Evolutionary conservation across 2,888 invertebrate species (phyloP), one percentile per base, ranked within the genome.

Genomic region (Pecten maximus): DNA sequence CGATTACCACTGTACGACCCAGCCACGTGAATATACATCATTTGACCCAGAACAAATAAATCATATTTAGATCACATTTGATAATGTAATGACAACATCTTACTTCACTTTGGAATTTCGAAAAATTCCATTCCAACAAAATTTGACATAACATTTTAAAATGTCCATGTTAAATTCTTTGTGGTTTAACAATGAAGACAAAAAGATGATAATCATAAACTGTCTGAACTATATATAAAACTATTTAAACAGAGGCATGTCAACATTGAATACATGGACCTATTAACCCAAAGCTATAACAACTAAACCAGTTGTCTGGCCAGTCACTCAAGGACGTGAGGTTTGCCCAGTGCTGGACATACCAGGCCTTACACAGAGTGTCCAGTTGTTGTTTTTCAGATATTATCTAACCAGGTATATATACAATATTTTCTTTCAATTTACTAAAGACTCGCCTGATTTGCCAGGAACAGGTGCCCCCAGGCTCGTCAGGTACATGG

Each of bases 391-490:
- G 15, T 28, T 74, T 28, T 74, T 35, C 74, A 74, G 74, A 74
- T 74, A 74, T 74, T 74, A 74, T 74, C 74, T 74, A 74, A 74
- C 74, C 28, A 74, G 35, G 74, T 74, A 74, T 35, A 74, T 74
- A 35, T 74, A 74, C 74, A 74, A 74, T 74, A 74, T 74, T 74
- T 74, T 74, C 74, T 74, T 74, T 74, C 74, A 74, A 74, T 74
- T 74, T 74, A 74, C 74, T 28, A 35, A 74, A 74, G 74, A 28
- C 28, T 74, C 74, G 74, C 74, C 74, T 74, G 74, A 74, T 74
- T 74, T 19, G 4, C 8, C 74, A 10, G 74, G 74, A 74, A 74
- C 74, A 74, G 74, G 28, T 74, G 74, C 74, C 74, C 74, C 74
- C 10, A 35, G 74, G 74, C 74, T 35, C 60, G 23, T 74, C 74